phyloP scores from a whole-genome alignment of 2,888 invertebrate species.

The Nasonovia ribisnigri region DNA sequence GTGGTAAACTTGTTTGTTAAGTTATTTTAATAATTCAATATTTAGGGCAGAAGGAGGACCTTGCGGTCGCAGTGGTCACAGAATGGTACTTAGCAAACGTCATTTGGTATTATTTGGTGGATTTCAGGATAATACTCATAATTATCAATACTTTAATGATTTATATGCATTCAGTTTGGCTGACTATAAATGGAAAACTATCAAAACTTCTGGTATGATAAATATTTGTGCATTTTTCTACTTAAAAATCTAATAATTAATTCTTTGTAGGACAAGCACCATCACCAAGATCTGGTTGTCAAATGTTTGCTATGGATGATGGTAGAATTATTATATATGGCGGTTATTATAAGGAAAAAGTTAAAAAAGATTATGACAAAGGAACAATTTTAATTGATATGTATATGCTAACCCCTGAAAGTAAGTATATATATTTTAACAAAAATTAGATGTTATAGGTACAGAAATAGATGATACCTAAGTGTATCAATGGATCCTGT shows the following conservation, averaged over 20 bases:
- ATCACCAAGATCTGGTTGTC: slow-evolving; percentile 84
- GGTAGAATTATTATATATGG: slow-evolving; percentile 80
- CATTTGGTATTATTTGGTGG: slow-evolving; percentile 90
- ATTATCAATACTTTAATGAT: slow-evolving; percentile 92
- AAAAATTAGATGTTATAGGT: background rate
- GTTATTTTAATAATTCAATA: background rate
- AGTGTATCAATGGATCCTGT: background rate
- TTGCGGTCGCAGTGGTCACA: slow-evolving; percentile 87
- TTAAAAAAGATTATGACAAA: slow-evolving; percentile 82
- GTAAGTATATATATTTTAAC: slow-evolving; percentile 71
- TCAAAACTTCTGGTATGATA: slow-evolving; percentile 72
- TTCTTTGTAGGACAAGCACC: slow-evolving; percentile 76
- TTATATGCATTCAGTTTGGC: slow-evolving; percentile 85
- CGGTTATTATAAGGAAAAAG: slow-evolving; percentile 81
- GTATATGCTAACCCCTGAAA: slow-evolving; percentile 77
- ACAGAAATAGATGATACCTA: background rate
- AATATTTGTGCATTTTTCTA: slow-evolving; percentile 3
- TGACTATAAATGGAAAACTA: slow-evolving; percentile 81
- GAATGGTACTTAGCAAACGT: slow-evolving; percentile 86
- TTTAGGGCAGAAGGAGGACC: slow-evolving; percentile 80
- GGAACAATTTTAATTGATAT: slow-evolving; percentile 81
- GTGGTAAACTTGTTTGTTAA: background rate
- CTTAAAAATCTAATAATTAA: background rate
- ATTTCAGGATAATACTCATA: slow-evolving; percentile 88
- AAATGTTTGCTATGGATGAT: slow-evolving; percentile 77